Conservation (phyloP, 2,888 invertebrate genomes). For the Sycophila texana region DNA sequence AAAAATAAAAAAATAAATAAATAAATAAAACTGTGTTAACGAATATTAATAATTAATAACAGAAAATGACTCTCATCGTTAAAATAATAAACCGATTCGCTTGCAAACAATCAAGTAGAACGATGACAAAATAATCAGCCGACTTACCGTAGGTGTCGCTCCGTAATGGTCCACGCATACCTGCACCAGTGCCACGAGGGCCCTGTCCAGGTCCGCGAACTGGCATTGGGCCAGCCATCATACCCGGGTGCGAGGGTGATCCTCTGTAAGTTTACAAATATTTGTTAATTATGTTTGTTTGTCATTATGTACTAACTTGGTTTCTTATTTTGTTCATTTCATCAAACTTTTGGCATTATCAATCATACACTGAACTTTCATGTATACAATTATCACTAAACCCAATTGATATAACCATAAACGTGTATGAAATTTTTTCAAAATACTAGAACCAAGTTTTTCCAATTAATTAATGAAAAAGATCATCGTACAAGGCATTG, state of each 20-base stretch:
- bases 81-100: constrained; percentile 32
- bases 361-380: too few species aligned
- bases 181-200: constrained; percentile 77
- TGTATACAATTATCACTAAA: too few species aligned
- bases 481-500: constrained; percentile 61
- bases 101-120: constrained; percentile 41
- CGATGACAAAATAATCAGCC: constrained; percentile 7
- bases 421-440: not conserved
- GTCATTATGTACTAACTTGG: not conserved
- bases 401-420: not conserved
- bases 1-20: constrained; percentile 5
- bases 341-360: too few species aligned
- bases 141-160: constrained; percentile 92
- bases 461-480: constrained; percentile 17
- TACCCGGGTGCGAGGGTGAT: constrained; percentile 85
- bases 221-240: constrained; percentile 84
- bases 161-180: constrained; percentile 84
- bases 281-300: too few species aligned
- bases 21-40: constrained; percentile 20
- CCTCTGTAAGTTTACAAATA: constrained; percentile 76
- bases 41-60: constrained; percentile 42
- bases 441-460: constrained; percentile 19
- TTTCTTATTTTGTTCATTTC: too few species aligned
- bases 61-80: constrained; percentile 20
- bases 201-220: constrained; percentile 79